Evolutionary conservation across 1,140 invertebrate genomes (phyloP), one percentile per base, ranked within the genome.

Genomic region (Artemia franciscana): DNA sequence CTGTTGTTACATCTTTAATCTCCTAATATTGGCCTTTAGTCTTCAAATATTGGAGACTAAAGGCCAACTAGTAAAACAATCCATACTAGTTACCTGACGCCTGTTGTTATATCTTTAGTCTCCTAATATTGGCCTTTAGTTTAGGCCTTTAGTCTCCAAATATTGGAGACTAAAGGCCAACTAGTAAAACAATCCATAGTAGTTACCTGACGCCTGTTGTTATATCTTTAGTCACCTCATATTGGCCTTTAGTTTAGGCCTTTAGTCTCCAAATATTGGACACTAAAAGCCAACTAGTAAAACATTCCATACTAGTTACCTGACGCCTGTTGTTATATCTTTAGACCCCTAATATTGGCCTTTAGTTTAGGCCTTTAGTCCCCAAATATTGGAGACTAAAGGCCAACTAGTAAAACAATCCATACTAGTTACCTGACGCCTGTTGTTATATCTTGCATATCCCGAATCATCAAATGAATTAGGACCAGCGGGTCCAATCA

Each of bases 401-500:
- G 39, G 12, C 21, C 21, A 12, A 18, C 12, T 18, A 51, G 39
- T 15, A 51, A 51, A 51, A 18, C 12, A 18, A 39, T 7, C 12
- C 12, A 15, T 21, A 58, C 59, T 24, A 71, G 75, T 75, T 72
- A 83, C 82, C 21, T 88, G 88, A 69, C 88, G 79, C 68, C 91
- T 79, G 75, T 96, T 97, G 72, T 92, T 88, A 74, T 96, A 97
- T 73, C 92, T 89, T 1, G 86, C 82, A 5, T 83, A 80, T 15
- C 92, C 92, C 72, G 86, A 88, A 69, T 88, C 85, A 74, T 87
- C 84, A 70, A 83, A 84, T 51, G 82, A 78, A 2, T 87, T 87
- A 66, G 84, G 82, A 21, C 88, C 88, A 5, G 87, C 91, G 5
- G 90, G 88, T 0, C 90, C 91, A 71, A 99, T 98, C 72, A 95